Percentiles rank a stretch among this genome's conserved stretches.
Conservation (phyloP, 2,797 vertebrate genomes). For the Caiman crocodilus region DNA sequence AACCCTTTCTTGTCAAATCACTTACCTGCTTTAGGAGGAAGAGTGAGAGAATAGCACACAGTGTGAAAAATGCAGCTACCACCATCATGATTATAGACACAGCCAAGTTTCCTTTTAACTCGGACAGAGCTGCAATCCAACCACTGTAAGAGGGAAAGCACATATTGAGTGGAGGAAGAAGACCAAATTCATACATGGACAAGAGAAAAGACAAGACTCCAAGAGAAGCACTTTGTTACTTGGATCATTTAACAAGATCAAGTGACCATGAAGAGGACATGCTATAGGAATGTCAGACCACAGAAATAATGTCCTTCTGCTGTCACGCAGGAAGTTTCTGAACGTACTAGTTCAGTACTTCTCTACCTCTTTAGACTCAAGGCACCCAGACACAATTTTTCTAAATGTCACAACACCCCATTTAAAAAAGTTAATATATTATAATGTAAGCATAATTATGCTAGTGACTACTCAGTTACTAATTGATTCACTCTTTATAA, state of each 20-base stretch:
- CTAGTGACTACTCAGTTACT: too few relatives aligned
- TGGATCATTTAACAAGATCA: not conserved
- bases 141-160: slow-evolving; percentile 80
- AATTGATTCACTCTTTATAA: too few relatives aligned
- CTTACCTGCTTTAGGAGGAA: slow-evolving; percentile 93
- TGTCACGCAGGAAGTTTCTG: not conserved
- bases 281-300: not conserved
- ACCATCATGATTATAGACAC: slow-evolving; percentile 92
- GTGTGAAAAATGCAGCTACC: slow-evolving; percentile 92
- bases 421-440: too few relatives aligned
- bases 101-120: not conserved
- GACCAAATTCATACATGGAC: too few relatives aligned
- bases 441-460: too few relatives aligned
- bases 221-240: rapidly evolving
- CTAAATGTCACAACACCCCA: too few relatives aligned
- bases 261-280: not conserved
- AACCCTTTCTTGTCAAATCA: not conserved
- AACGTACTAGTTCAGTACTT: too few relatives aligned
- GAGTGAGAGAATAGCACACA: slow-evolving; percentile 86
- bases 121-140: slow-evolving; percentile 88
- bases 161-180: rapidly evolving
- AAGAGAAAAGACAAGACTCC: not conserved
- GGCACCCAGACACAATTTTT: too few relatives aligned
- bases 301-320: too few relatives aligned
- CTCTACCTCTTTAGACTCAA: too few relatives aligned